A percentile compares a stretch with the other conserved stretches of the same genome.
Evolutionary conservation across 2,888 invertebrate genomes (phyloP).

Genomic region (Cantharis lateralis): DNA sequence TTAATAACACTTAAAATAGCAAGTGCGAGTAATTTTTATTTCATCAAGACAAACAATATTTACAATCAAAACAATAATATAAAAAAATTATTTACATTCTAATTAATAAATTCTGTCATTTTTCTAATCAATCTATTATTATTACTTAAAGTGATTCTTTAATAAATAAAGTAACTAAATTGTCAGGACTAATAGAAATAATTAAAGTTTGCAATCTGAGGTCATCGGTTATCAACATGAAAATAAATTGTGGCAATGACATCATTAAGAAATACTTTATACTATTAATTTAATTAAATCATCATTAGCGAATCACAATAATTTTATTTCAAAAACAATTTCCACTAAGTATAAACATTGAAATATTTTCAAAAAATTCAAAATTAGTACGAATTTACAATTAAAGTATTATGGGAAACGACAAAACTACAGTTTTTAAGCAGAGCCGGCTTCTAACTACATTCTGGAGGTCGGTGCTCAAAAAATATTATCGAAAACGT

Average conservation of each 20-base stretch:
- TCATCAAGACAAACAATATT: too few species aligned
- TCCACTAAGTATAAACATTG: not conserved
- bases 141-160: not conserved
- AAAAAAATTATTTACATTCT: not conserved
- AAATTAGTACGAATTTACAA: too few species aligned
- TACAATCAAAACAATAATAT: too few species aligned
- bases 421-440: too few species aligned
- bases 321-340: not conserved
- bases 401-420: too few species aligned
- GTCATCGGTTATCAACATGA: not conserved
- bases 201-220: conserved; percentile 4
- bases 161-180: not conserved
- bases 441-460: too few species aligned
- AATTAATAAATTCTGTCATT: not conserved
- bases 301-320: not conserved
- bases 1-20: too few species aligned
- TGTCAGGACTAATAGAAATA: not conserved
- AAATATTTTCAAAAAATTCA: not conserved
- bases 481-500: too few species aligned
- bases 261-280: not conserved
- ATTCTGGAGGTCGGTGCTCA: too few species aligned
- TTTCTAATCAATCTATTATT: not conserved
- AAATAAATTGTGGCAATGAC: conserved; percentile 2
- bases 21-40: too few species aligned
- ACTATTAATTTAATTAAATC: not conserved